These are phyloP conservation scores for Lamellibrachia luymesi DNA, from an alignment of 1,140 invertebrate species.

Conservation along the genomic window DNA sequence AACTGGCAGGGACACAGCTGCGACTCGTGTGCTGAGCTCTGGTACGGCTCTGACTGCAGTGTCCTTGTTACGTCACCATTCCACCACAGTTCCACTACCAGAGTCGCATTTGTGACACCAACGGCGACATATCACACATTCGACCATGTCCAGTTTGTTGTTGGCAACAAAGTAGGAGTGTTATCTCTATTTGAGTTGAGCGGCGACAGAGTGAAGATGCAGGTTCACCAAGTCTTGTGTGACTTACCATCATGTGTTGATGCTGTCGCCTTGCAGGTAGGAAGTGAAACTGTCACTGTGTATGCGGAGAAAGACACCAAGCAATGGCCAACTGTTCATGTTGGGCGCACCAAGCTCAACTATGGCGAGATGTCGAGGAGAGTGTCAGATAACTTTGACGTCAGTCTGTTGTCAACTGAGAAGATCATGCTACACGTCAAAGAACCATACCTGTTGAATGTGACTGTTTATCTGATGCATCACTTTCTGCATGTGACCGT, in stretches of 20 bases:
- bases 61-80: slow-evolving; percentile 18
- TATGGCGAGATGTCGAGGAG: neutral
- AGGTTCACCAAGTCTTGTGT: slow-evolving; percentile 25
- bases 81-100: neutral
- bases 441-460: neutral
- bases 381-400: neutral
- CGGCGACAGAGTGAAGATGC: slow-evolving; percentile 22
- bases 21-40: slow-evolving; percentile 23
- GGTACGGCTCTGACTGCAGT: slow-evolving; percentile 32
- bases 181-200: slow-evolving; percentile 26
- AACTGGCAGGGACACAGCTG: slow-evolving; percentile 36
- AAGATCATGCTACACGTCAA: neutral
- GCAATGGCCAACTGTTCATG: neutral
- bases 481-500: slow-evolving; percentile 20
- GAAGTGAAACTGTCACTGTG: neutral
- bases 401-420: neutral
- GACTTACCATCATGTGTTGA: neutral
- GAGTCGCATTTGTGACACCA: slow-evolving; percentile 27
- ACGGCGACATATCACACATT: slow-evolving; percentile 31
- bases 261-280: slow-evolving; percentile 10
- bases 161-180: slow-evolving; percentile 28
- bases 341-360: neutral
- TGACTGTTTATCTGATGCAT: neutral
- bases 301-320: slow-evolving; percentile 12
- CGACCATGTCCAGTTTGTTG: slow-evolving; percentile 27